These are phyloP conservation scores for Leucophenga varia DNA, from an alignment of 1,140 invertebrate species.

Conservation along the genomic window DNA sequence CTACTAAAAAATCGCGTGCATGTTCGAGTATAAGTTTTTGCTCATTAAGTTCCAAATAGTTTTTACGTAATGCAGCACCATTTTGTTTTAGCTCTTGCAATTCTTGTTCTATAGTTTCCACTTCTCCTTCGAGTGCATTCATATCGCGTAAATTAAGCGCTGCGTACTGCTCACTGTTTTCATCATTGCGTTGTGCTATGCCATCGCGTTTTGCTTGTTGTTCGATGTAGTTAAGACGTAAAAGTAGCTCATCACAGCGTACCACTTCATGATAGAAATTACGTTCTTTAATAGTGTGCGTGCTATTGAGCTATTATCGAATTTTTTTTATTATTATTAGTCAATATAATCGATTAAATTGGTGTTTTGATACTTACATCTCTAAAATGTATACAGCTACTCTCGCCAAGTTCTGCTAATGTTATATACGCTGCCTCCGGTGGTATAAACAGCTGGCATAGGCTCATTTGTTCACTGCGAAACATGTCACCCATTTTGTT, in stretches of 20 bases:
- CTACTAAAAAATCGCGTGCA: too few relatives aligned
- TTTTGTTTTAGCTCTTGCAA: conserved; percentile 87
- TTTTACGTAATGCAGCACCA: too few relatives aligned
- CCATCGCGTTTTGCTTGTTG: too few relatives aligned
- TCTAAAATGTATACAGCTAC: conserved; percentile 85
- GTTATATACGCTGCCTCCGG: conserved; percentile 87
- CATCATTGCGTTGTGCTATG: too few relatives aligned
- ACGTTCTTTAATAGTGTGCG: conserved; percentile 85
- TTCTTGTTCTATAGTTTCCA: conserved; percentile 92
- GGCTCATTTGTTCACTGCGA: conserved; percentile 82
- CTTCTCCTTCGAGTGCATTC: conserved; percentile 79
- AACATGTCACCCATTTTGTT: conserved; percentile 76
- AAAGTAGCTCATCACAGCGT: conserved; percentile 93
- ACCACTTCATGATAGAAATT: conserved; percentile 93
- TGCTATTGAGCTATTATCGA: too few relatives aligned
- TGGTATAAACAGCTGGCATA: conserved; percentile 87
- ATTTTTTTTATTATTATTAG: too few relatives aligned
- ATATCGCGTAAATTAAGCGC: conserved; percentile 95
- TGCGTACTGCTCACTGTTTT: too few relatives aligned
- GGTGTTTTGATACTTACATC: too few relatives aligned
- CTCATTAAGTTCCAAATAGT: too few relatives aligned
- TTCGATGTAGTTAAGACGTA: conserved; percentile 89
- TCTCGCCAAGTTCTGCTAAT: conserved; percentile 84
- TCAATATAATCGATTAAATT: too few relatives aligned
- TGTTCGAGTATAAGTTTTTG: too few relatives aligned